Evolutionary conservation across 2,113 vertebrate species (phyloP), one percentile per base, ranked within the genome.

Genomic region (Catharus bicknelli): DNA sequence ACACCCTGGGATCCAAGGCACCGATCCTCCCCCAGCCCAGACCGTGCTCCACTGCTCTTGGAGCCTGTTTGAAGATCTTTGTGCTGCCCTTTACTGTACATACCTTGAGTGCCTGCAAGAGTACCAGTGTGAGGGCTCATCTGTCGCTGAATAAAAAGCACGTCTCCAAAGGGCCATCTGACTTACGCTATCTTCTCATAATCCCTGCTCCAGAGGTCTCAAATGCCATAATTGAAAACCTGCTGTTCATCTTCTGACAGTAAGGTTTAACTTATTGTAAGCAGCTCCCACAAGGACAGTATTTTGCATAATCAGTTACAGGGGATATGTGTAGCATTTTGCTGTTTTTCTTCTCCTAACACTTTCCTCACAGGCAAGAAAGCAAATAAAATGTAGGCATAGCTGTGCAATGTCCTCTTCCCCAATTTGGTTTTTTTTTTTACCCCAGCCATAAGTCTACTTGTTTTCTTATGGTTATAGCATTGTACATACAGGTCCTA

Each of bases 211-310:
- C 1, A 2, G 36, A 84, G 76, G 42, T 87, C 93, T 92, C 55
- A 73, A 94, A 59, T 90, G 51, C 63, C 40, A 10, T 91, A 94
- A 84, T 74, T 85, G 94, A 94, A 96, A 95, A 82, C 84, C 74
- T 3, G 23, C 89, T 90, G 86, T 81, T 92, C 75, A 54, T 91
- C 59, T 87, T 83, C 68, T 80, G 78, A 83, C 92, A 85, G 70
- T 38, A 78, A 63, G 76, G 55, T 83, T 95, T 94, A 88, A 63
- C 82, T 55, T 83, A 34, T 26, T 38, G 17, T 38, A 67, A 59
- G 75, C 53, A 93, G 64, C 48, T 94, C 90, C 82, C 79, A 94
- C 61, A 62, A 76, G 85, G 57, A 69, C 51, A 64, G 36, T 38
- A 38, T 67, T 96, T 91, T 93, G 82, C 78, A 85, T 88, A 90